Base-by-base conservation (phyloP, 2,113 vertebrate genomes). In the Calidris pygmaea region DNA sequence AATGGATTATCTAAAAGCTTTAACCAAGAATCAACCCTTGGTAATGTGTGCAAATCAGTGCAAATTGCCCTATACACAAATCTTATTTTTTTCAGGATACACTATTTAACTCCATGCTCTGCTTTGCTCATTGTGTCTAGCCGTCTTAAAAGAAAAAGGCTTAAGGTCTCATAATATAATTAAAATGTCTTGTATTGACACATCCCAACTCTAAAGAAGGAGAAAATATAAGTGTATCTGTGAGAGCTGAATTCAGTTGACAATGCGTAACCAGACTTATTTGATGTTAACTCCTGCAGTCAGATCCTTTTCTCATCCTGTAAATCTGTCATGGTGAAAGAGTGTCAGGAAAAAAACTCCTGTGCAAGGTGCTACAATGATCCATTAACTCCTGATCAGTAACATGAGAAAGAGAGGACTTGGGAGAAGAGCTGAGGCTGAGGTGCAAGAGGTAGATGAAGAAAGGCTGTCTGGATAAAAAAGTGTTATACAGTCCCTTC, bases 361-460 rank as follows among this genome's bases (percentile, higher is more conserved):
- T 6, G 24, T 50, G 19, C n/a, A 35, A 52, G 24, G 20, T 34
- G 58, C 32, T 34, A 8, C 47, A 39, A 4, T 35, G 58, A 39
- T 37, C 41, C 32, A 7, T 17, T 62, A 53, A 63, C 29, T 24
- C 23, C 53, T 35, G 24, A 48, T n/a, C 71, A 19, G 62, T 24
- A 76, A 24, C 27, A 2, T 3, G 50, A 66, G 75, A n/a, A 60
- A 53, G 12, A 6, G 4, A 23, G 30, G 21, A 39, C 4, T 1
- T 2, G 0, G 3, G 3, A 7, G 32, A 53, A 27, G 60, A 47
- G 18, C 56, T 32, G 45, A 15, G 1, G 0, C 53, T 37, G 56
- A 50, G 75, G 12, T 14, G 39, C 58, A 15, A 65, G 62, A 43
- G 11, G 13, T 12, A 30, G 39, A 60, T 27, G 55, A 74, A 71